Percentiles rank a stretch among this genome's conserved stretches.
These are phyloP conservation scores for Vanessa atalanta DNA, from an alignment of 1,140 invertebrate genomes.

Conservation along the genomic window DNA sequence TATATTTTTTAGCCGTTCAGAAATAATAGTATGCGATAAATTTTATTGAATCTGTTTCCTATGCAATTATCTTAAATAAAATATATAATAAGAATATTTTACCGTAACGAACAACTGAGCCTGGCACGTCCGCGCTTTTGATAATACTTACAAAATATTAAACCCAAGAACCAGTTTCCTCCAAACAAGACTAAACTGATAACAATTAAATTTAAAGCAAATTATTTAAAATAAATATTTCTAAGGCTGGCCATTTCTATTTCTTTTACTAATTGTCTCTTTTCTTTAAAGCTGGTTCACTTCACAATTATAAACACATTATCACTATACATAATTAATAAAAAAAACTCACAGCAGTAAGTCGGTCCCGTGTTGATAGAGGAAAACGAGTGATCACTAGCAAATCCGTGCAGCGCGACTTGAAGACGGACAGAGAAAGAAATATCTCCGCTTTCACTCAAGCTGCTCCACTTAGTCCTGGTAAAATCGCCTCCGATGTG, in stretches of 20 bases:
- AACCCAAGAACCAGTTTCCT: too few relatives aligned
- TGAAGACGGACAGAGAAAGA: slow-evolving; percentile 56
- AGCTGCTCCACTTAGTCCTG: slow-evolving; percentile 66
- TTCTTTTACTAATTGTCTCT: not conserved
- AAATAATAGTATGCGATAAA: too few relatives aligned
- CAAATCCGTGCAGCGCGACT: slow-evolving; percentile 48
- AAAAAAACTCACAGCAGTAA: slow-evolving; percentile 41
- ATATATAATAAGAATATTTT: too few relatives aligned
- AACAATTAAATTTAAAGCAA: too few relatives aligned
- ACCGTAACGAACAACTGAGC: too few relatives aligned
- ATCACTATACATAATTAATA: slow-evolving; percentile 1
- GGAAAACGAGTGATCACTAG: slow-evolving; percentile 54
- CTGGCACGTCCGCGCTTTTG: too few relatives aligned
- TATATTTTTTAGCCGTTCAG: too few relatives aligned
- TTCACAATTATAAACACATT: not conserved
- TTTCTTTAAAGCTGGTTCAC: not conserved
- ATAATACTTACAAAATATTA: too few relatives aligned
- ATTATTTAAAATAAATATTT: not conserved
- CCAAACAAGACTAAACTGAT: too few relatives aligned
- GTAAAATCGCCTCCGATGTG: slow-evolving; percentile 47
- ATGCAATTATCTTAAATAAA: too few relatives aligned
- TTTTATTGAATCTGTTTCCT: too few relatives aligned
- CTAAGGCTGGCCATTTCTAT: not conserved
- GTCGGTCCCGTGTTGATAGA: slow-evolving; percentile 51
- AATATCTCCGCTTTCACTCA: slow-evolving; percentile 70